Evolutionary conservation across 2,113 vertebrate species (phyloP), one percentile per base, ranked within the genome.

Genomic region (Sclerurus mexicanus): DNA sequence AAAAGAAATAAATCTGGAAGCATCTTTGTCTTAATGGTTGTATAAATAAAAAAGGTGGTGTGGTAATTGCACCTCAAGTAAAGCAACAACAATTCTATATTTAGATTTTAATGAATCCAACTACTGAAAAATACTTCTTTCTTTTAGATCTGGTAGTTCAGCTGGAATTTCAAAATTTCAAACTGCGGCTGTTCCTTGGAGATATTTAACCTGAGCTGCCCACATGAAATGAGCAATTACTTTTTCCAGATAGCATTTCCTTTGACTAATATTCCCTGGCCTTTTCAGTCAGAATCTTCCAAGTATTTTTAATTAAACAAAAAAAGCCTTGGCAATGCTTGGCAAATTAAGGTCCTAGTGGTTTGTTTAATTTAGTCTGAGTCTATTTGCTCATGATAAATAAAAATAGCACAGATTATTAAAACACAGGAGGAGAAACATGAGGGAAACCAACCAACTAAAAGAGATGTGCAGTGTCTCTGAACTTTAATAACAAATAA

Each of bases 301-400:
- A 97, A 95, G 83, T 68, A 55, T 85, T 91, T 97, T 96, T 96
- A 96, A 97, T 96, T 95, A 71, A n/a, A 33, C 21, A n/a, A 50
- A 25, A 79, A 53, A 71, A 17, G 25, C 50, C 64, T 79, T 78
- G 64, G 59, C 87, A 78, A 66, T 73, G 30, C 74, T 69, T 46
- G 16, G 74, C 50, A 93, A 87, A 87, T 91, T 69, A 84, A 85
- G 20, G 53, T 86, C 84, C 66, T 33, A 42, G 64, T 7, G 25
- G 22, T 52, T 85, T 83, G 39, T 63, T 94, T 95, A 90, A 94
- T 96, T 95, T 87, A 74, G 25, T 62, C 84, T 67, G 91, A 93
- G 79, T 88, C 68, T 60, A 86, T 60, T 69, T 75, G 58, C 50
- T 93, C 81, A 58, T 17, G 42, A 56, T 79, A 94, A 94, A 95